These are phyloP conservation scores for Neotoma lepida DNA, from an alignment of 2,113 vertebrate species.

Conservation along the genomic window DNA sequence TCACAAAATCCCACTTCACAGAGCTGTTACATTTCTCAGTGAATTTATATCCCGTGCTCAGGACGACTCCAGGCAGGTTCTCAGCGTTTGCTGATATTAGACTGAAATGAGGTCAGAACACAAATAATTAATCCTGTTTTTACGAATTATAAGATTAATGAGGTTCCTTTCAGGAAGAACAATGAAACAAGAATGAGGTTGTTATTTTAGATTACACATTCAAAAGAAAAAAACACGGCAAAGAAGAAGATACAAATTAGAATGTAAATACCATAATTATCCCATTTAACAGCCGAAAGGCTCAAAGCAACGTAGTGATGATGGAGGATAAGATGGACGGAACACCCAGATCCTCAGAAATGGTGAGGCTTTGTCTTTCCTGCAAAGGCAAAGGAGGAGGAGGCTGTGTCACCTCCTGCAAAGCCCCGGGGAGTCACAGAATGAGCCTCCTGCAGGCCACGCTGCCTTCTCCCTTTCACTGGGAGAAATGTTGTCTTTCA, in stretches of 20 bases:
- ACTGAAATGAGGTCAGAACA: not conserved
- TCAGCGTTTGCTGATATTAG: not conserved
- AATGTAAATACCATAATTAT: conserved; percentile 3
- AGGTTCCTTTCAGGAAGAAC: conserved; percentile 33
- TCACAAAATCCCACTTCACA: not conserved
- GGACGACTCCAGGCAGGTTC: not conserved
- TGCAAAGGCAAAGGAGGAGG: no score
- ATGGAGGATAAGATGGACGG: not conserved
- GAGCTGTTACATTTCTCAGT: not conserved
- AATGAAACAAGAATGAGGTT: conserved; percentile 28
- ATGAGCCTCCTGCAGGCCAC: not conserved
- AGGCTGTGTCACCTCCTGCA: not conserved
- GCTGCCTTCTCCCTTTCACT: not conserved
- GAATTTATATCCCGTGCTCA: not conserved
- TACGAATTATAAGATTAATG: conserved; percentile 34
- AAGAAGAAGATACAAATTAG: conserved; percentile 14
- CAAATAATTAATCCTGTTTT: conserved; percentile 28
- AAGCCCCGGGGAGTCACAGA: not conserved
- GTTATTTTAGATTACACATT: not conserved
- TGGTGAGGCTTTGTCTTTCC: not conserved
- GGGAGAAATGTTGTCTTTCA: not conserved
- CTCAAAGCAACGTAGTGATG: not conserved
- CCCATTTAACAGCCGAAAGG: not conserved
- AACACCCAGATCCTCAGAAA: not conserved
- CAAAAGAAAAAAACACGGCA: conserved; percentile 4